phyloP scores from a whole-genome alignment of 2,888 invertebrate species.

The Drosophila austrosaltans region DNA sequence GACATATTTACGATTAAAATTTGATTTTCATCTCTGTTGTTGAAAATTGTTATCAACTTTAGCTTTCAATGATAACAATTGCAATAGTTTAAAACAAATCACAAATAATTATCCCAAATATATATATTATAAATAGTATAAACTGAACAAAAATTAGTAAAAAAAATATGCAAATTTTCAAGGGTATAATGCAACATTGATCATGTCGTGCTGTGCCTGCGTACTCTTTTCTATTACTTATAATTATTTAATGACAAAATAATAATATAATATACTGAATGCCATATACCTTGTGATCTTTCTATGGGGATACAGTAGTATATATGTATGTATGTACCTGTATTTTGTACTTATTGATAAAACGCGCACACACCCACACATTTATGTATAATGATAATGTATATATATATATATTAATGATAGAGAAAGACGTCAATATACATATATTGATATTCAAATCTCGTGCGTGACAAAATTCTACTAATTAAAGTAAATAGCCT shows the following conservation, averaged over 20 bases:
- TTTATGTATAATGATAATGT: too few relatives aligned
- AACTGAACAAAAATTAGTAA: neutral
- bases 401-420: neutral
- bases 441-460: constrained; percentile 17
- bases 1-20: neutral
- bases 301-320: neutral
- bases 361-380: neutral
- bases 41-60: neutral
- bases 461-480: constrained; percentile 59
- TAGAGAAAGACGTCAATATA: constrained; percentile 1
- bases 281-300: neutral
- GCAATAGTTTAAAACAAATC: neutral
- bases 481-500: constrained; percentile 4
- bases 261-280: neutral
- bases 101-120: too few relatives aligned
- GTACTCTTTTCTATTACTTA: neutral
- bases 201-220: neutral
- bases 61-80: neutral
- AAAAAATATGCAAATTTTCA: neutral
- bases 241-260: neutral
- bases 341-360: neutral
- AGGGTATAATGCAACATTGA: neutral
- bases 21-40: neutral
- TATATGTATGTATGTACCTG: neutral
- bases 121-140: too few relatives aligned